Base-by-base conservation (phyloP, 1,140 invertebrate species). In the Caenorhabditis remanei region DNA sequence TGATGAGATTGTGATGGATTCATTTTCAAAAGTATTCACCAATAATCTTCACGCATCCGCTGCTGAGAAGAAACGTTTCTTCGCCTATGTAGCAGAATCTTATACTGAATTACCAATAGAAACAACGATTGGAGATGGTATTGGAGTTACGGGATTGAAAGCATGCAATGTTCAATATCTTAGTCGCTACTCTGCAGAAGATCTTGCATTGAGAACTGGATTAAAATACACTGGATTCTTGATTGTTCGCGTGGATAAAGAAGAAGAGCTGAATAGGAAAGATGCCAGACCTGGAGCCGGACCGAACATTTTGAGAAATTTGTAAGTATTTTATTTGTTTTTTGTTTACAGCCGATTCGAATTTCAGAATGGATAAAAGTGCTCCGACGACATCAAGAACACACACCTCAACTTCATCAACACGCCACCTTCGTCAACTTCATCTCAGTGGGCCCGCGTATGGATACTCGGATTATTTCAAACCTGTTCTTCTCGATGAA, bases 181-280 rank as follows among this genome's bases (percentile, higher is more conserved):
- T 11, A 90, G 89, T 46, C 75, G 92, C 85, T 89, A 92, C 58
- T 88, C 89, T 58, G 85, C 92, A 4, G 89, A 90, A 63, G 91
- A 92, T 79, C 84, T 89, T 16, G 90, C 91, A 8, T 83, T 92
- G 14, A 87, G 88, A 61, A 61, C 88, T 4, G 90, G 90, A 13
- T 67, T 92, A 8, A 92, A 92, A 79, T 92, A 92, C 87, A 92
- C 91, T 6, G 91, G 91, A 40, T 92, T 92, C 83, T 75, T 92
- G 7, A 93, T 92, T 79, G 91, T 90, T 19, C 53, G 92, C 83
- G 92, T 92, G 9, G 92, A 92, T 88, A 65, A 63, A 40, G 53
- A 85, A 63, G 82, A 84, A 75, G 84, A 61, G 16, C 14, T 56
- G 56, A 85, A 61, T 43, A 67, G 63, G 41, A 86, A 83, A 83